phyloP scores from a whole-genome alignment of 2,797 vertebrate genomes.

The Steatocranus sp. region DNA sequence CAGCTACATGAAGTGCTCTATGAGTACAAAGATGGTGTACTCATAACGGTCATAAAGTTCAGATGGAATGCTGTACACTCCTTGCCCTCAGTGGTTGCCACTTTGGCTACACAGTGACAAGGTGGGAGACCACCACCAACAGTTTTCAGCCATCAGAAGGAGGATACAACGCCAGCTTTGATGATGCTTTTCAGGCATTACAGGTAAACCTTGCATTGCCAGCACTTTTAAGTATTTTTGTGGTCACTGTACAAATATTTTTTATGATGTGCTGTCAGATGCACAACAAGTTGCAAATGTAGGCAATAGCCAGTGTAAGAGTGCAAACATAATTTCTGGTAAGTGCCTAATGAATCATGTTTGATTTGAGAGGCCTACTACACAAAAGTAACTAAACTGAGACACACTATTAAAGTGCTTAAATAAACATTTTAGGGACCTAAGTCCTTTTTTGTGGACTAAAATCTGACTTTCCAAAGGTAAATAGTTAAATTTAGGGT shows the following conservation, averaged over 20 bases:
- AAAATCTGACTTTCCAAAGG: not conserved
- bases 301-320: too few relatives aligned
- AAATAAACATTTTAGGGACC: not conserved
- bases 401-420: not conserved
- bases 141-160: not conserved
- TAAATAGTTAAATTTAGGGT: not conserved
- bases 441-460: not conserved
- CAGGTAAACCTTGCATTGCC: not conserved
- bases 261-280: not conserved
- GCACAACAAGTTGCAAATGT: not conserved
- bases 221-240: not conserved
- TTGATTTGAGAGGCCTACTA: not conserved
- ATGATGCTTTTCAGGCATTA: not conserved
- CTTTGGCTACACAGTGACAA: not conserved
- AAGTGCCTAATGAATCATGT: not conserved
- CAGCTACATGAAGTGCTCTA: not conserved
- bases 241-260: rapidly evolving
- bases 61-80: not conserved
- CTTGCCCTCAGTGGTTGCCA: not conserved
- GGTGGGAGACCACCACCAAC: not conserved
- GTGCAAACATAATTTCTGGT: not conserved
- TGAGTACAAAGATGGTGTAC: not conserved
- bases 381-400: not conserved
- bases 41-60: not conserved
- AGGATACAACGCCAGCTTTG: too few relatives aligned